phyloP scores from a whole-genome alignment of 2,113 vertebrate species.

The Oryzias javanicus region DNA sequence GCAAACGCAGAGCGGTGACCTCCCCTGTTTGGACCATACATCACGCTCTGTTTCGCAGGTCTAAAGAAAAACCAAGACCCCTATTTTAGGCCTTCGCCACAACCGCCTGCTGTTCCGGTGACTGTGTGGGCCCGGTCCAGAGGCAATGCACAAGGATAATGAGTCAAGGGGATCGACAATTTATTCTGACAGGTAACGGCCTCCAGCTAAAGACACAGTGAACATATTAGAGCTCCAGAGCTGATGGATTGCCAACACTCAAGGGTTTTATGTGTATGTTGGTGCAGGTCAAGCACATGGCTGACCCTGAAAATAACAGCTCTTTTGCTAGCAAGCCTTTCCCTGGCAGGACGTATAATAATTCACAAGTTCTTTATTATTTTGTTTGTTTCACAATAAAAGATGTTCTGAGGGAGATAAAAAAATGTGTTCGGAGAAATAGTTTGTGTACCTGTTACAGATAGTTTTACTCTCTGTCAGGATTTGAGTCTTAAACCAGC shows the following conservation, averaged over 20 bases:
- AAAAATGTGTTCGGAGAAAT: not conserved
- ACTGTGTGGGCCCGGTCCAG: not conserved
- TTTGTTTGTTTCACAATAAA: not conserved
- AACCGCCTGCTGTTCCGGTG: constrained; percentile 4
- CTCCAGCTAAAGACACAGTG: constrained; percentile 19
- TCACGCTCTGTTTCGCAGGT: too few species aligned
- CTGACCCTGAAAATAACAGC: not conserved
- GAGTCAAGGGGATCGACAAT: constrained; percentile 17
- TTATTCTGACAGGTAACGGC: constrained; percentile 9
- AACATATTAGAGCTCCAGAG: not conserved
- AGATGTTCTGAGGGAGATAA: not conserved
- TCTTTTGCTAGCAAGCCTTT: not conserved
- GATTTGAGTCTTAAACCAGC: not conserved
- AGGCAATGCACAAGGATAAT: constrained; percentile 2
- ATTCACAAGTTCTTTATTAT: not conserved
- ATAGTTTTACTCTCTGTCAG: not conserved
- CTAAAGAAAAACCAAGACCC: not conserved
- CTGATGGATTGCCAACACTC: constrained; percentile 3
- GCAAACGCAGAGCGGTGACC: not conserved
- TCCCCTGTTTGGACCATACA: too few species aligned
- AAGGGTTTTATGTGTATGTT: constrained; percentile 3
- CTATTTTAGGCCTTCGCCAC: constrained; percentile 2
- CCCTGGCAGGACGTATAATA: not conserved
- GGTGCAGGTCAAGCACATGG: constrained; percentile 5
- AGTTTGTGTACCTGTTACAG: not conserved